Evolutionary conservation across 2,797 vertebrate genomes (phyloP).

Genomic region (Notoglanidium macrostoma): DNA sequence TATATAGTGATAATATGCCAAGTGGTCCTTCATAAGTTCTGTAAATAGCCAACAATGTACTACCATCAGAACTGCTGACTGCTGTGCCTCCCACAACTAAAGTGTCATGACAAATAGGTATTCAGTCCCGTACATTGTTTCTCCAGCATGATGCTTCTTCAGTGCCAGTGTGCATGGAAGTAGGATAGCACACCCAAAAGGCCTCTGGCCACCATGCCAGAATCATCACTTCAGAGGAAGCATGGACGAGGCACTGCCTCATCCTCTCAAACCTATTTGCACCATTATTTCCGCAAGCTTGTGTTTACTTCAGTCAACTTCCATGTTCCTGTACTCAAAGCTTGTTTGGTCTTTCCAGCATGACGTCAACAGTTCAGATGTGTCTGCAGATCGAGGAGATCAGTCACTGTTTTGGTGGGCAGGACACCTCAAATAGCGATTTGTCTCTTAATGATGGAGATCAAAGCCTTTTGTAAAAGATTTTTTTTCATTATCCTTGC

Average conservation of each 20-base stretch:
- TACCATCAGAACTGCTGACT: neutral
- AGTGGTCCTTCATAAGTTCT: neutral
- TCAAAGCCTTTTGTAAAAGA: too few species aligned
- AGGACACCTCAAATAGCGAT: constrained; percentile 66
- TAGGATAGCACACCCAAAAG: constrained; percentile 63
- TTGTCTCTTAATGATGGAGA: constrained; percentile 49
- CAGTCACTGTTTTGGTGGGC: constrained; percentile 66
- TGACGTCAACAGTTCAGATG: constrained; percentile 70
- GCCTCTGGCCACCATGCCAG: constrained; percentile 79
- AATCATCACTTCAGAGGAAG: constrained; percentile 71
- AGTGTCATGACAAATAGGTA: neutral
- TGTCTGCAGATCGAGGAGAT: constrained; percentile 54
- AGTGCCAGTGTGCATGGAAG: constrained; percentile 52
- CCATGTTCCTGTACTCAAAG: constrained; percentile 81
- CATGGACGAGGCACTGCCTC: constrained; percentile 14
- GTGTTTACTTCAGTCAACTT: constrained; percentile 81
- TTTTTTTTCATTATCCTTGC: neutral
- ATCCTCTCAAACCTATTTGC: constrained; percentile 52
- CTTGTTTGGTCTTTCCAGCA: constrained; percentile 68
- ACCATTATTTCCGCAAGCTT: constrained; percentile 69
- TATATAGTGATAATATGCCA: neutral
- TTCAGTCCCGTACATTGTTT: constrained; percentile 8
- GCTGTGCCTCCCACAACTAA: neutral
- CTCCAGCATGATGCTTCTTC: constrained; percentile 56
- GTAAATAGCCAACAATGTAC: neutral